These are phyloP conservation scores for Drosophila leonis DNA, from an alignment of 2,888 invertebrate genomes.

Conservation along the genomic window DNA sequence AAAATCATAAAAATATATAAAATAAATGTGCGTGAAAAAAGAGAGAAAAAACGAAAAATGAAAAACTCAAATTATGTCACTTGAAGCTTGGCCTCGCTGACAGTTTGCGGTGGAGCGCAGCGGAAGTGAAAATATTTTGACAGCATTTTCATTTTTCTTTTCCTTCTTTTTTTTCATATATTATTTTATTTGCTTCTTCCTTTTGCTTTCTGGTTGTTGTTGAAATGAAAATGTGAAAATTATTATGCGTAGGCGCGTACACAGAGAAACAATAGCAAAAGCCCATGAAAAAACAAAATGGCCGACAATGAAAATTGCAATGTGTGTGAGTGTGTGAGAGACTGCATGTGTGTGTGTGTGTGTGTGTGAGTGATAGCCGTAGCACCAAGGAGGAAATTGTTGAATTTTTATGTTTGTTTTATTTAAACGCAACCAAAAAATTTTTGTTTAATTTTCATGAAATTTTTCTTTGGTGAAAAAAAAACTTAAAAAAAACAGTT, in stretches of 20 bases:
- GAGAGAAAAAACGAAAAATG: slow-evolving; percentile 21
- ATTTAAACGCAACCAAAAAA: slow-evolving; percentile 21
- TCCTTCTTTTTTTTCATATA: background rate
- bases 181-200: slow-evolving; percentile 14
- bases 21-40: slow-evolving; percentile 59
- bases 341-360: slow-evolving; percentile 3
- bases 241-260: slow-evolving; percentile 74
- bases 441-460: slow-evolving; percentile 23
- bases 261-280: slow-evolving; percentile 47
- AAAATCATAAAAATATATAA: slow-evolving; percentile 44
- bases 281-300: slow-evolving; percentile 64
- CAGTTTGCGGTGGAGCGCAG: slow-evolving; percentile 46
- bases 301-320: slow-evolving; percentile 49
- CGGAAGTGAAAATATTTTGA: slow-evolving; percentile 76
- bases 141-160: slow-evolving; percentile 41
- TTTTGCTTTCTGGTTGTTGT: slow-evolving; percentile 27
- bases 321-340: slow-evolving; percentile 28
- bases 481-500: slow-evolving; percentile 49
- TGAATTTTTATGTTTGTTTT: slow-evolving; percentile 24
- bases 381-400: slow-evolving; percentile 64
- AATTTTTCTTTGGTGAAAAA: slow-evolving; percentile 26
- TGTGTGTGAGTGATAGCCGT: slow-evolving; percentile 31
- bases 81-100: slow-evolving; percentile 48
- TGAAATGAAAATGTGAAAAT: slow-evolving; percentile 67
- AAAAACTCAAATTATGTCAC: slow-evolving; percentile 47